Evolutionary conservation across 2,797 vertebrate species (phyloP).

Genomic region (Coendou prehensilis): DNA sequence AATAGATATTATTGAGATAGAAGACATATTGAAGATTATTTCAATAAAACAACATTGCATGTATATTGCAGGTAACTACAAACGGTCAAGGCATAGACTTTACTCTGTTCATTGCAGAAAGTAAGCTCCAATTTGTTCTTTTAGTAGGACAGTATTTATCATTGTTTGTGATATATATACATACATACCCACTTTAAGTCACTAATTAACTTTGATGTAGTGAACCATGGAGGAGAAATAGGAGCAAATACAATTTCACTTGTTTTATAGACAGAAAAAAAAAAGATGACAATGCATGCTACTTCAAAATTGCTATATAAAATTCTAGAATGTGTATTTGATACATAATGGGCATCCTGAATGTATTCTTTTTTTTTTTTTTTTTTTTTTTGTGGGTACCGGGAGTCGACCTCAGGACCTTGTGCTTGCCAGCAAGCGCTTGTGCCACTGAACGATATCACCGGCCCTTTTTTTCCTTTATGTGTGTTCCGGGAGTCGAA

Average conservation of each 20-base stretch:
- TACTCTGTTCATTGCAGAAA: not conserved
- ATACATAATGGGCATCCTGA: not conserved
- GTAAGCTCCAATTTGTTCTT: not conserved
- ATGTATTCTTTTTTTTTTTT: not conserved
- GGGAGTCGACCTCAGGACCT: too few species aligned
- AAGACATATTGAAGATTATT: not conserved
- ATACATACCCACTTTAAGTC: not conserved
- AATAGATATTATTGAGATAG: slow-evolving; percentile 14
- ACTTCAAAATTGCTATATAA: not conserved
- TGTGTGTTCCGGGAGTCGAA: too few species aligned
- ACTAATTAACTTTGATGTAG: not conserved
- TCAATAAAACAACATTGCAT: not conserved
- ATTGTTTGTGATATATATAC: not conserved
- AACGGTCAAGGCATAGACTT: not conserved
- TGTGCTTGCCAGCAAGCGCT: too few species aligned
- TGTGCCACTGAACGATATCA: too few species aligned
- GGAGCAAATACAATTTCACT: not conserved
- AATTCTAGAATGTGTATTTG: not conserved
- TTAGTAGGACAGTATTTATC: not conserved
- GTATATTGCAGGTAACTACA: not conserved
- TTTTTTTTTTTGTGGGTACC: too few species aligned
- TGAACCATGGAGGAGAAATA: not conserved
- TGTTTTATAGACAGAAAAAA: not conserved
- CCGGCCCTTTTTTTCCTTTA: too few species aligned
- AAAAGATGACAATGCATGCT: not conserved